Evolutionary conservation across 1,140 invertebrate species (phyloP).

Genomic region (Mylabris phalerata): DNA sequence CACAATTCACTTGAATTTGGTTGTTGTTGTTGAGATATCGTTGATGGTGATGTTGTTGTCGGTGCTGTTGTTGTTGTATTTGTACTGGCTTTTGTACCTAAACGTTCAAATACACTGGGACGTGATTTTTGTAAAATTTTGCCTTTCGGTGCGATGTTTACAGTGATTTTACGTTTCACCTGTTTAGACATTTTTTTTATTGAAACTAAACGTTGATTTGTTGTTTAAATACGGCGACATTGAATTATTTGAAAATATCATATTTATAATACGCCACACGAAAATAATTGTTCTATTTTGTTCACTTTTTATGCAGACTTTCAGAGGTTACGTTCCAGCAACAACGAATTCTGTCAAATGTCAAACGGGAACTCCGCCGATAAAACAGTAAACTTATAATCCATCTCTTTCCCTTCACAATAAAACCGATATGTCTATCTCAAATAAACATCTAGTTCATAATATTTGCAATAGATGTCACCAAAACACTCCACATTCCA

Average conservation of each 20-base stretch:
- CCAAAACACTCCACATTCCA: too few species aligned
- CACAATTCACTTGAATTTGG: conserved; percentile 49
- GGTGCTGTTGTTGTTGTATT: conserved; percentile 39
- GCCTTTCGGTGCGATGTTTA: conserved; percentile 59
- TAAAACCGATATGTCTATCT: too few species aligned
- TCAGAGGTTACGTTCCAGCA: too few species aligned
- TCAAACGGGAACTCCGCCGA: too few species aligned
- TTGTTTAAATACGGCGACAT: not conserved
- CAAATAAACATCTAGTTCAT: too few species aligned
- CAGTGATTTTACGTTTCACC: conserved; percentile 70
- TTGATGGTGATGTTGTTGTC: too few species aligned
- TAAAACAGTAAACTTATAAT: too few species aligned
- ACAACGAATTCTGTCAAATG: too few species aligned
- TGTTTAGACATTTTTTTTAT: conserved; percentile 63
- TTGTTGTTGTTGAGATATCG: too few species aligned
- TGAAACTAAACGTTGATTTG: not conserved
- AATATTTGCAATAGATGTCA: too few species aligned
- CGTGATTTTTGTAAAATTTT: conserved; percentile 55
- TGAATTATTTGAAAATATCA: not conserved
- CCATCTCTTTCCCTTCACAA: too few species aligned
- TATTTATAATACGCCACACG: not conserved
- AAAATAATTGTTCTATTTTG: not conserved
- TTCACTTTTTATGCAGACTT: too few species aligned
- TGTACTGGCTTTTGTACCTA: conserved; percentile 60
- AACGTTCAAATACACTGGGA: conserved; percentile 71